A percentile compares a stretch with the other conserved stretches of the same genome.
These are phyloP conservation scores for Lissocephala sabroskyi DNA, from an alignment of 2,888 invertebrate species.

Conservation along the genomic window DNA sequence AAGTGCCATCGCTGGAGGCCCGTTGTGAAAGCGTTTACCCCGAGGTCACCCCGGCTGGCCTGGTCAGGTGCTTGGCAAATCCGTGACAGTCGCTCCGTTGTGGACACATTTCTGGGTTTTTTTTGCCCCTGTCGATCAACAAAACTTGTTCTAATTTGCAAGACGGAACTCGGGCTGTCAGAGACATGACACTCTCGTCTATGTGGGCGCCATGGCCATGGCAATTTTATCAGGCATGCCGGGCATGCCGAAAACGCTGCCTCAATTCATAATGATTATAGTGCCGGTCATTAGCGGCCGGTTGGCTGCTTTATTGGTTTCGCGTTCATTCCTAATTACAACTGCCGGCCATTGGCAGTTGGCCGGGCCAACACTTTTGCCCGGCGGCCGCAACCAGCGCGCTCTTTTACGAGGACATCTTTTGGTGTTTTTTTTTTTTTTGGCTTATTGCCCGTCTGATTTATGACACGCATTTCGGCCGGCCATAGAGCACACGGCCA, in stretches of 20 bases:
- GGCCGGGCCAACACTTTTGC: conserved; percentile 3
- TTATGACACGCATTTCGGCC: conserved; percentile 43
- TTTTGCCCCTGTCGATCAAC: too few species aligned
- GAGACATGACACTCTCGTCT: too few species aligned
- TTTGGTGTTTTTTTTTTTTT: conserved; percentile 4
- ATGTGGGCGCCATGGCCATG: too few species aligned
- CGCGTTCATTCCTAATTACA: conserved; percentile 40
- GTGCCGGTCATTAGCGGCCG: conserved; percentile 31
- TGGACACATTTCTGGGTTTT: conserved; percentile 18
- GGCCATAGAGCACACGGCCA: too few species aligned
- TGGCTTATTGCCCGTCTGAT: conserved; percentile 29
- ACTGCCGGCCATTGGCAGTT: conserved; percentile 13
- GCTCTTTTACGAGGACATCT: conserved; percentile 35
- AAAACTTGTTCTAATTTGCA: conserved; percentile 55
- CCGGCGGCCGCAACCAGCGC: background rate
- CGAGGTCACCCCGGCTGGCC: conserved; percentile 5
- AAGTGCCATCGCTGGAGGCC: conserved; percentile 32
- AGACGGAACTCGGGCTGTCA: conserved; percentile 55
- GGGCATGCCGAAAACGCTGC: conserved; percentile 8
- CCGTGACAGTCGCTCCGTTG: too few species aligned
- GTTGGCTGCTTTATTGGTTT: background rate
- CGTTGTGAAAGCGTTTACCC: conserved; percentile 60
- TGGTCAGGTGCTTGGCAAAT: conserved; percentile 57
- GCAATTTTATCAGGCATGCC: too few species aligned
- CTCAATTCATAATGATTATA: conserved; percentile 52